phyloP scores from a whole-genome alignment of 1,140 invertebrate genomes.

The Saccostrea glomerata region DNA sequence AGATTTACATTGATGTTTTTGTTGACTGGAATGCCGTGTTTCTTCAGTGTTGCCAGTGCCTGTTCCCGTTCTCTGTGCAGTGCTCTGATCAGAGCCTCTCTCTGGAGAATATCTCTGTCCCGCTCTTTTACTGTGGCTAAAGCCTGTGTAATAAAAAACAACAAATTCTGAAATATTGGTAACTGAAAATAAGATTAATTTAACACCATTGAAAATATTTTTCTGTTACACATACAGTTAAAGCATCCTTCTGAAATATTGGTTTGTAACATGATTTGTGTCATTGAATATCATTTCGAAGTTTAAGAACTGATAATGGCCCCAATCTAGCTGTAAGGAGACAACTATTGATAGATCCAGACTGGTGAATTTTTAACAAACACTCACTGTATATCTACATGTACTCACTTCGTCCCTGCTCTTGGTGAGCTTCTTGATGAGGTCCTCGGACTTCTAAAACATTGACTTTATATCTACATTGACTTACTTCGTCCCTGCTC shows the following conservation, averaged over 20 bases:
- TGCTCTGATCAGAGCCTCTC: conserved; percentile 66
- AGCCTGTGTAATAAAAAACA: conserved; percentile 63
- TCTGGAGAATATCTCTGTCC: conserved; percentile 69
- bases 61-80: conserved; percentile 69
- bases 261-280: too few species aligned
- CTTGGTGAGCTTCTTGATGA: conserved; percentile 72
- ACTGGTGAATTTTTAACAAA: background rate
- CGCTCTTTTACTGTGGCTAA: conserved; percentile 70
- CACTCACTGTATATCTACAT: background rate
- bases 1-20: conserved; percentile 69
- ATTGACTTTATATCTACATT: too few species aligned
- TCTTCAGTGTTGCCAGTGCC: conserved; percentile 70
- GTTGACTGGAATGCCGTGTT: conserved; percentile 72
- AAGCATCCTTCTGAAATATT: too few species aligned
- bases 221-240: too few species aligned
- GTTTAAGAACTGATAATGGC: too few species aligned
- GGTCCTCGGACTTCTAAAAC: conserved; percentile 75
- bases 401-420: conserved; percentile 71
- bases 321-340: too few species aligned
- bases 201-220: too few species aligned
- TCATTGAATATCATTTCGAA: too few species aligned
- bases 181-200: too few species aligned
- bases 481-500: too few species aligned
- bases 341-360: too few species aligned
- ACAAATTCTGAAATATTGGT: background rate